Percentiles rank a stretch among this genome's conserved stretches.
These are phyloP conservation scores for Microctenopoma steveboyesi DNA, from an alignment of 2,797 vertebrate genomes.

Conservation along the genomic window DNA sequence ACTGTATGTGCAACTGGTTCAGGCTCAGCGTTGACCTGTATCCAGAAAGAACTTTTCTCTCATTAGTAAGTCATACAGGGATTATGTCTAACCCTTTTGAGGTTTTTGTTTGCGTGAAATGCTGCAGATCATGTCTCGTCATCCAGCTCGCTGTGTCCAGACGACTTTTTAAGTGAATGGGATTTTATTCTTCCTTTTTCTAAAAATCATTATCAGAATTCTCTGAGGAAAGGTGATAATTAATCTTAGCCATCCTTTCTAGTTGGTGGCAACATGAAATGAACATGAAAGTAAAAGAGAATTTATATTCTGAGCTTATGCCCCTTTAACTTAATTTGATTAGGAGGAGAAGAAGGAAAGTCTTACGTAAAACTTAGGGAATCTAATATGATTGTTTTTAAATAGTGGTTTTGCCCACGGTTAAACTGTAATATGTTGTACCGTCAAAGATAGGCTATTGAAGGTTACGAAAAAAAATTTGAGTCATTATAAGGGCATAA, in stretches of 20 bases:
- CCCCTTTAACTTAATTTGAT: constrained; percentile 30
- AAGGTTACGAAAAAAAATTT: constrained; percentile 12
- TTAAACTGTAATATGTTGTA: constrained; percentile 6
- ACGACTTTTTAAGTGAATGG: constrained; percentile 1
- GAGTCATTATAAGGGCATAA: background rate
- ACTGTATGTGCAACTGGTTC: background rate
- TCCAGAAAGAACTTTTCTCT: background rate
- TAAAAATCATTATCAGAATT: constrained; percentile 17
- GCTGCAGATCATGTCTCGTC: constrained; percentile 1
- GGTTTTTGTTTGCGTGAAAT: background rate
- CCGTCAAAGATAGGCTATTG: background rate
- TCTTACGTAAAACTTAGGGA: constrained; percentile 15
- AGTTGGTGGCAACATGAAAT: constrained; percentile 31
- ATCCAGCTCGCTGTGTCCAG: background rate
- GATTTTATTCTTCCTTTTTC: background rate
- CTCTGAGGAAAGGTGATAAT: constrained; percentile 39
- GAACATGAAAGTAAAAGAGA: constrained; percentile 58
- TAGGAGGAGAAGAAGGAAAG: constrained; percentile 39
- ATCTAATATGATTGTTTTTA: constrained; percentile 11
- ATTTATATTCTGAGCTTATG: constrained; percentile 43
- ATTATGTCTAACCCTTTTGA: background rate
- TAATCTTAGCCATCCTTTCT: constrained; percentile 25
- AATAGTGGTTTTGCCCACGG: constrained; percentile 1
- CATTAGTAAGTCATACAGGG: background rate
- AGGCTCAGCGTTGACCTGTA: background rate